phyloP scores from a whole-genome alignment of 2,888 invertebrate species.

The Hirtodrosophila histrioides region DNA sequence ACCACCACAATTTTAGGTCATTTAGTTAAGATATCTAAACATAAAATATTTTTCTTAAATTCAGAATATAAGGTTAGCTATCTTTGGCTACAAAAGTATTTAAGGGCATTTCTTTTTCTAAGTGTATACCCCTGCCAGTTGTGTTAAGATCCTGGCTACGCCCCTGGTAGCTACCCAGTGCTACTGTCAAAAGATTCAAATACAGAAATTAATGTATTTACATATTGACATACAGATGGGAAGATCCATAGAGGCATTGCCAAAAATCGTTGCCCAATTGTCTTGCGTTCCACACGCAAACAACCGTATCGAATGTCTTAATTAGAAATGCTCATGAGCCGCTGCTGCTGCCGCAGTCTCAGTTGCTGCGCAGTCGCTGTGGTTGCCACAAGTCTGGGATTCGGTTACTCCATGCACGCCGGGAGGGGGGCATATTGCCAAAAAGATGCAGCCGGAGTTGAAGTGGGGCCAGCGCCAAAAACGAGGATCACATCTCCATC shows the following conservation, averaged over 20 bases:
- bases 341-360: constrained; percentile 5
- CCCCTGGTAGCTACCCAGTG: background rate
- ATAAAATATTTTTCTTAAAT: too few species aligned
- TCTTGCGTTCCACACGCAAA: constrained; percentile 80
- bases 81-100: too few species aligned
- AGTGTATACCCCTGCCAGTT: too few species aligned
- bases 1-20: too few species aligned
- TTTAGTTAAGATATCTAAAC: too few species aligned
- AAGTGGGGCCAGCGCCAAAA: constrained; percentile 24
- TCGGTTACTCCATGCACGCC: constrained; percentile 30
- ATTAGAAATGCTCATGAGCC: constrained; percentile 77
- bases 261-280: constrained; percentile 54
- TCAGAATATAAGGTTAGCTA: too few species aligned
- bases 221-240: constrained; percentile 27
- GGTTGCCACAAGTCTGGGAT: constrained; percentile 26
- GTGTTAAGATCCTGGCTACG: background rate
- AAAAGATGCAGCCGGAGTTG: constrained; percentile 11
- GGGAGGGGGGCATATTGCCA: too few species aligned
- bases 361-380: constrained; percentile 19
- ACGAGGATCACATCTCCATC: constrained; percentile 75
- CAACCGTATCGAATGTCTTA: constrained; percentile 82
- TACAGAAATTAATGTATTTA: background rate
- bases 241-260: constrained; percentile 44
- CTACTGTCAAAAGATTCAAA: constrained; percentile 6
- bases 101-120: too few species aligned